Evolutionary conservation across 2,797 vertebrate genomes (phyloP), one percentile per base, ranked within the genome.

Genomic region (Spheniscus humboldti): DNA sequence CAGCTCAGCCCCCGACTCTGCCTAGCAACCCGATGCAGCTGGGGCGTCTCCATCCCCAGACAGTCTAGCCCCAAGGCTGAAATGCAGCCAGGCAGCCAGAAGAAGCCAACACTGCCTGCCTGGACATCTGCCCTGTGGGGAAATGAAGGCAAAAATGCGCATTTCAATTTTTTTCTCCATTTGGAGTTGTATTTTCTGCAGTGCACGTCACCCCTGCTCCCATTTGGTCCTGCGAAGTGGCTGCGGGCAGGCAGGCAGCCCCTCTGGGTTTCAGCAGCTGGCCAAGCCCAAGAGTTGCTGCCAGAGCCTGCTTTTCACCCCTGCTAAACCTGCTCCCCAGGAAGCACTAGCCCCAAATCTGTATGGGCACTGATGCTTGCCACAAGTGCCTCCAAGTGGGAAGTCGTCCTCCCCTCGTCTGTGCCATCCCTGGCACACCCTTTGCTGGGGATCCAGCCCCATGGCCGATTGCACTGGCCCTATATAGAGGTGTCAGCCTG

Each of bases 161-260:
- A 41, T 41, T 41, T 41, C 41, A 6, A 41, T 15, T 41, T 41
- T 41, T 41, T 41, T 41, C 41, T 41, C 41, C 13, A 41, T 41
- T 14, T 41, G 41, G 41, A 41, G 41, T 7, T 41, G 13, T 41
- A 41, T 41, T 41, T 41, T 41, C 41, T 6, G 6, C 41, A 41
- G 41, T 41, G 41, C 75, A 24, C 1, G 0, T 68, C 35, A 47
- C 35, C 59, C 18, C 53, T 64, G 48, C 50, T 89, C 31, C 19
- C 0, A 0, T 64, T 45, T 45, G 9, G 78, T 63, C 23, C 33
- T 37, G 19, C 0, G 0, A 47, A 88, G 6, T n/a, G 50, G 41
- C 41, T 57, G 27, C 2, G 3, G 30, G 41, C 11, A 39, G 56
- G 41, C 35, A 50, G 73, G 17, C 31, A 59, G 57, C 14, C 24